A percentile compares a stretch with the other conserved stretches of the same genome.
Evolutionary conservation across 2,888 invertebrate species (phyloP).

Genomic region (Chloroclystis v-ata): DNA sequence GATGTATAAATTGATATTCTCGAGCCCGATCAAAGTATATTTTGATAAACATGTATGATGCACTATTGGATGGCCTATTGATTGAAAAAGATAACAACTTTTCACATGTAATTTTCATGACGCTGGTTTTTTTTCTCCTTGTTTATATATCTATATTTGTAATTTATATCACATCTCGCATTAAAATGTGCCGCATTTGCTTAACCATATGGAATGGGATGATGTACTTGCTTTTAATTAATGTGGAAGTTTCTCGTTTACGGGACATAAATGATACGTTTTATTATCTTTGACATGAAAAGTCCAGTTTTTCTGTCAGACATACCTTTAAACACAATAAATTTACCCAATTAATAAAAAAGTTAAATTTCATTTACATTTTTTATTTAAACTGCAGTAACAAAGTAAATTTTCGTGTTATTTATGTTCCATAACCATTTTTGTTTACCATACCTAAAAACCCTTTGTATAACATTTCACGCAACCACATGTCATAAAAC

Average conservation of each 20-base stretch:
- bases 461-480: background rate
- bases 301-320: too few relatives aligned
- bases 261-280: background rate
- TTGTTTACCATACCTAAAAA: background rate
- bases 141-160: background rate
- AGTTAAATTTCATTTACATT: too few relatives aligned
- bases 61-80: background rate
- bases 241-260: background rate
- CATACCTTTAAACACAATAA: too few relatives aligned
- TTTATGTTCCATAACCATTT: background rate
- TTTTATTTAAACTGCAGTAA: too few relatives aligned
- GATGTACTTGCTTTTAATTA: background rate
- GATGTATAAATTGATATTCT: background rate
- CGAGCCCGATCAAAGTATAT: too few relatives aligned
- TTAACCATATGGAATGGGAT: background rate
- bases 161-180: background rate
- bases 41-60: too few relatives aligned
- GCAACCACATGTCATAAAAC: background rate
- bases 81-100: background rate
- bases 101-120: background rate
- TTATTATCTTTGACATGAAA: background rate
- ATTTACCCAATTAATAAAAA: too few relatives aligned
- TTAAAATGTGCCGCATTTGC: background rate
- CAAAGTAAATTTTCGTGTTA: background rate
- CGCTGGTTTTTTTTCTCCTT: background rate